A percentile compares a stretch with the other conserved stretches of the same genome.
phyloP scores from a whole-genome alignment of 2,888 invertebrate genomes.

The Dryocosmus kuriphilus region DNA sequence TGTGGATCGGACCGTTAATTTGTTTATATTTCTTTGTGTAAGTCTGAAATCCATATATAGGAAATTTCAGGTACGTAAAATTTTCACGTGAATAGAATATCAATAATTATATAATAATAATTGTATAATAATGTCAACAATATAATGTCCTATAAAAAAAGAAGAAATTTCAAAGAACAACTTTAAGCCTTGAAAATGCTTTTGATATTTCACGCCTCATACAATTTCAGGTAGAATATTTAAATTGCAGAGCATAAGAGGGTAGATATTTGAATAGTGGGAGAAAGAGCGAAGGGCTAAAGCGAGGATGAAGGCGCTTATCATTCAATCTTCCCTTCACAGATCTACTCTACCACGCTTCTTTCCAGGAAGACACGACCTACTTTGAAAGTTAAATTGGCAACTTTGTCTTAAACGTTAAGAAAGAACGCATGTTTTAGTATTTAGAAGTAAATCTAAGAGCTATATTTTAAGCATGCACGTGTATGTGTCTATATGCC shows the following conservation, averaged over 20 bases:
- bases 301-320: constrained; percentile 47
- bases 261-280: neutral
- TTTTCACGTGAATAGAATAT: too few relatives aligned
- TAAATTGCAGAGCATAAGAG: constrained; percentile 37
- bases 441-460: constrained; percentile 8
- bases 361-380: constrained; percentile 33
- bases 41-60: too few relatives aligned
- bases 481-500: too few relatives aligned
- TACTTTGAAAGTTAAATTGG: constrained; percentile 69
- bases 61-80: too few relatives aligned
- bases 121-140: too few relatives aligned
- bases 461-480: too few relatives aligned
- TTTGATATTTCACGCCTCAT: constrained; percentile 66
- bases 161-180: neutral
- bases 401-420: constrained; percentile 65
- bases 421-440: constrained; percentile 13
- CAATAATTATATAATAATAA: too few relatives aligned
- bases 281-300: neutral
- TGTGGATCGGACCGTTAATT: too few relatives aligned
- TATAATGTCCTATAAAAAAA: neutral
- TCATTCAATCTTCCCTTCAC: constrained; percentile 65
- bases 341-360: constrained; percentile 25
- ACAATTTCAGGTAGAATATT: constrained; percentile 66
- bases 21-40: too few relatives aligned
- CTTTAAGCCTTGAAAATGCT: constrained; percentile 43